A percentile compares a stretch with the other conserved stretches of the same genome.
Conservation (phyloP, 2,113 vertebrate species). For the Stomatorhinus ivindoensis region DNA sequence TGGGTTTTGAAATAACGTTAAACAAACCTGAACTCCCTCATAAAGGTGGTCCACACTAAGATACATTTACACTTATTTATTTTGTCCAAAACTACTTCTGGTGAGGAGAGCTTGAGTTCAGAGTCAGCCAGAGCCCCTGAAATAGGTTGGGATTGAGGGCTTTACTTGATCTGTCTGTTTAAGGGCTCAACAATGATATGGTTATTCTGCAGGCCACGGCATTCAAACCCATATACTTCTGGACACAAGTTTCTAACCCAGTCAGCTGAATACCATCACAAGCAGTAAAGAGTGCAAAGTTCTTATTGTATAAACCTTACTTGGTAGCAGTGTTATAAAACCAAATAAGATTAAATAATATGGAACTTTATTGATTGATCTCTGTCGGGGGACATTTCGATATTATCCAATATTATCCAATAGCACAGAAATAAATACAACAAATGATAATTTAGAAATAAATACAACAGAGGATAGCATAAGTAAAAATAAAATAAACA, state of each 20-base stretch:
- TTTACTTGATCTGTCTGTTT: neutral
- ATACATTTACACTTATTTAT: neutral
- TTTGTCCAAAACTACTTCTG: neutral
- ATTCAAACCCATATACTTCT: neutral
- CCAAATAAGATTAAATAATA: neutral
- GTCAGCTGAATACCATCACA: neutral
- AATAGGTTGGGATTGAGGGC: neutral
- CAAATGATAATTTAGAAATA: neutral
- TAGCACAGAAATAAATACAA: neutral
- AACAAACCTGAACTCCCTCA: neutral
- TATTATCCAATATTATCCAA: neutral
- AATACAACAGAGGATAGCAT: neutral
- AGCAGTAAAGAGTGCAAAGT: neutral
- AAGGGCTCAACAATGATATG: neutral
- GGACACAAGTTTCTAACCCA: neutral
- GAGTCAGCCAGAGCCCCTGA: neutral
- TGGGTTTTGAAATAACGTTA: neutral
- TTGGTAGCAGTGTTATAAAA: conserved; percentile 46
- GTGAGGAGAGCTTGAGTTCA: neutral
- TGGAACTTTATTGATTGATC: neutral
- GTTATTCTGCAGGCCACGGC: neutral
- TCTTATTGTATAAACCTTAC: conserved; percentile 21
- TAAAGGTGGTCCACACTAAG: neutral
- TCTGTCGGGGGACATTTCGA: neutral
- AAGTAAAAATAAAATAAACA: neutral